Evolutionary conservation across 2,888 invertebrate species (phyloP).

Genomic region (Drosophila mercatorum): DNA sequence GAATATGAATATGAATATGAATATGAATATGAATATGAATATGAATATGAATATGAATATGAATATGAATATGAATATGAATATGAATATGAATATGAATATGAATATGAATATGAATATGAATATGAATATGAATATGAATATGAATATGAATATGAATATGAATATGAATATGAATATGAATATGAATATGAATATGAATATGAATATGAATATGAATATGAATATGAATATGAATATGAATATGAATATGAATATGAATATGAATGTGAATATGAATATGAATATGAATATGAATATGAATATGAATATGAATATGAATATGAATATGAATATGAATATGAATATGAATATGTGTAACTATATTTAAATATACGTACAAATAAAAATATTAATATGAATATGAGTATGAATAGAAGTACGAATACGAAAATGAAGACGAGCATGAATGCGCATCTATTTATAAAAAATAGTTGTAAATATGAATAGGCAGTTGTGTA

Average conservation of each 20-base stretch:
- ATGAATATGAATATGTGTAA: neutral
- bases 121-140: too few relatives aligned
- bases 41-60: neutral
- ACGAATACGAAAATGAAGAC: neutral
- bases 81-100: neutral
- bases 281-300: neutral
- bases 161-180: too few relatives aligned
- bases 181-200: neutral
- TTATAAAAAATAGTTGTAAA: too few relatives aligned
- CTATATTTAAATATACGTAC: too few relatives aligned
- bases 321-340: neutral
- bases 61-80: neutral
- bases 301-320: neutral
- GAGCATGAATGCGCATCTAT: too few relatives aligned
- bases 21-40: neutral
- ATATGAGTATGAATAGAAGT: neutral
- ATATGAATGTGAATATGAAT: neutral
- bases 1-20: neutral
- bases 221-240: neutral
- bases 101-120: neutral
- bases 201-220: neutral
- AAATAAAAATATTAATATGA: neutral
- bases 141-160: too few relatives aligned
- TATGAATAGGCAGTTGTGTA: too few relatives aligned
- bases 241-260: neutral